These are phyloP conservation scores for Eidolon helvum DNA, from an alignment of 2,113 vertebrate genomes.

Conservation along the genomic window DNA sequence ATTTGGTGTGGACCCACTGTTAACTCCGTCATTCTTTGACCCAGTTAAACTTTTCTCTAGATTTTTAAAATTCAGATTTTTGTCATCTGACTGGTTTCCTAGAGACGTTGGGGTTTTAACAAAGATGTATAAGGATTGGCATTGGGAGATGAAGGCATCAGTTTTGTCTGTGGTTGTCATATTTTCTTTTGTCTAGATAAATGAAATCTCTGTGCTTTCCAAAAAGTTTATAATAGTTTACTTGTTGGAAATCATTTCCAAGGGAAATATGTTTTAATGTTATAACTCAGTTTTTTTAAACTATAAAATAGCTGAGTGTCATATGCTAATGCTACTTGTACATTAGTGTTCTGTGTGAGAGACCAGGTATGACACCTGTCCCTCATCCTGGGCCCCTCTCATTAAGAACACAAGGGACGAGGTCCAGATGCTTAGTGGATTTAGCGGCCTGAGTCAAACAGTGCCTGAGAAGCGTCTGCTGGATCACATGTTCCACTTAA, in stretches of 20 bases:
- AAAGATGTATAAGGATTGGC: neutral
- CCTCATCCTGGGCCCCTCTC: neutral
- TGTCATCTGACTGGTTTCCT: neutral
- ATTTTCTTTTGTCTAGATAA: neutral
- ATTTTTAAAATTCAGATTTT: conserved; percentile 25
- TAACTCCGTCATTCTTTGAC: neutral
- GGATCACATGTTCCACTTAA: fast-evolving
- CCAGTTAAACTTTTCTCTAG: neutral
- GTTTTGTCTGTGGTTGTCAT: neutral
- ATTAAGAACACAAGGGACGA: neutral
- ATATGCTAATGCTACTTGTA: neutral
- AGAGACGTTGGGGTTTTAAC: neutral
- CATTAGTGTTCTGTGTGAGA: neutral
- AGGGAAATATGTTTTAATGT: neutral
- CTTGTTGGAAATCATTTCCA: neutral
- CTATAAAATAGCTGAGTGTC: neutral
- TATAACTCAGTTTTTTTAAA: neutral
- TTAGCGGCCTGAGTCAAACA: neutral
- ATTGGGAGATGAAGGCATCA: neutral
- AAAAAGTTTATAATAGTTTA: neutral
- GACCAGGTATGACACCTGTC: neutral
- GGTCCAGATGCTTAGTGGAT: neutral
- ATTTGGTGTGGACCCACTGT: neutral
- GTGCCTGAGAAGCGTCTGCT: neutral
- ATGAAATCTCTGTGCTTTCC: neutral